These are phyloP conservation scores for Gonocerus acuteangulatus DNA, from an alignment of 2,888 invertebrate genomes.

Conservation along the genomic window DNA sequence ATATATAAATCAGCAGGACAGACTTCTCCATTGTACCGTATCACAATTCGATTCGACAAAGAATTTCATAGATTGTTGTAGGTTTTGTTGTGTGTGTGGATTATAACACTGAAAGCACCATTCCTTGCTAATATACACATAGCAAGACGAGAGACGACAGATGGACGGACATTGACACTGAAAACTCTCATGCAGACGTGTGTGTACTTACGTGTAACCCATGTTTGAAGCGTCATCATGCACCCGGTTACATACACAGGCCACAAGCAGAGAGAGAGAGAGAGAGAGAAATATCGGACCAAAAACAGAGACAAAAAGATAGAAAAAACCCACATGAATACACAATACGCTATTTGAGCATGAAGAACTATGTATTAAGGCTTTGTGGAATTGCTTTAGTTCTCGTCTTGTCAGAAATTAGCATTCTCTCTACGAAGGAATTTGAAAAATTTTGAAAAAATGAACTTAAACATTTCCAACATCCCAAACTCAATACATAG, in stretches of 20 bases:
- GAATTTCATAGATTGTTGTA: conserved; percentile 32
- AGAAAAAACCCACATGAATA: conserved; percentile 36
- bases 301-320: conserved; percentile 45
- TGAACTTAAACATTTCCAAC: not conserved
- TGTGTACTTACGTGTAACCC: conserved; percentile 63
- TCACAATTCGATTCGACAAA: conserved; percentile 24
- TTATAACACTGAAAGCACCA: conserved; percentile 25
- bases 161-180: conserved; percentile 32
- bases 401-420: not conserved
- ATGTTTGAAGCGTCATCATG: conserved; percentile 63
- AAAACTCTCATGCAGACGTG: conserved; percentile 25
- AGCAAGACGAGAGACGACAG: conserved; percentile 28
- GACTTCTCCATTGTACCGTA: conserved; percentile 10
- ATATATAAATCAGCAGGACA: conserved; percentile 10
- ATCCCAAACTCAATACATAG: conserved; percentile 4
- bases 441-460: not conserved
- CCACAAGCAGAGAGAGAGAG: conserved; percentile 72
- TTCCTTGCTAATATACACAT: conserved; percentile 30
- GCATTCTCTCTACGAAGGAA: not conserved
- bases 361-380: conserved; percentile 19
- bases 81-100: conserved; percentile 4
- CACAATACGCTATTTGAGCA: conserved; percentile 31
- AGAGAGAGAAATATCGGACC: conserved; percentile 51
- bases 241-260: conserved; percentile 43
- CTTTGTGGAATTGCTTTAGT: not conserved